Evolutionary conservation across 2,797 vertebrate species (phyloP), one percentile per base, ranked within the genome.

Genomic region (Telmatherina bonti): DNA sequence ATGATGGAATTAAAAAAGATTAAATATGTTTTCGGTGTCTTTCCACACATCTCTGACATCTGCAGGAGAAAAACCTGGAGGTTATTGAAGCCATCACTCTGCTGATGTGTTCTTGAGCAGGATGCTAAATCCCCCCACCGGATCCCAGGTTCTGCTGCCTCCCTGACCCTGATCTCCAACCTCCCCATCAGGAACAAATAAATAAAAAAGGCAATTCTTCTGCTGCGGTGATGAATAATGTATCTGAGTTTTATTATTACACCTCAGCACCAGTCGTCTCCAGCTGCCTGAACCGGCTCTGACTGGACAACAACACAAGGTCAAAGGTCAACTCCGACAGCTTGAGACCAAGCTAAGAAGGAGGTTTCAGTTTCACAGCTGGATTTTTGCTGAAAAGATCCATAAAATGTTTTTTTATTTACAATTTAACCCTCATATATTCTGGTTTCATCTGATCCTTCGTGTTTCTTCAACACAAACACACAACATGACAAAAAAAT

Each of bases 211-310:
- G 22, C 43, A 45, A 63, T 74, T 76, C 69, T 65, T 7, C 68
- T 16, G 18, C 61, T 30, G n/a, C 43, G 43, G 41, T 2, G 12
- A 76, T 82, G 62, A 87, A 85, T 86, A 77, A 87, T 85, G 18
- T 35, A 83, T 64, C 38, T 51, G 1, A n/a, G 15, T 83, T 80
- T n/a, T n/a, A n/a, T 82, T 89, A 88, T 86, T 80, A 70, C 30
- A 61, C 8, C 71, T 80, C 56, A 43, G 29, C 20, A 66, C 41
- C 53, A 33, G 49, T 61, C 31, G 55, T 58, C 33, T 66, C 49
- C 1, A 52, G 15, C 36, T 36, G 13, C 45, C 33, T 70, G 67
- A 72, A 58, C 36, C 47, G 8, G 9, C 67, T 26, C 35, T 29
- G 5, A 24, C 51, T 18, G 41, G 74, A 66, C 71, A 64, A 65